Evolutionary conservation across 2,888 invertebrate species (phyloP).

Genomic region (Acleris literana): DNA sequence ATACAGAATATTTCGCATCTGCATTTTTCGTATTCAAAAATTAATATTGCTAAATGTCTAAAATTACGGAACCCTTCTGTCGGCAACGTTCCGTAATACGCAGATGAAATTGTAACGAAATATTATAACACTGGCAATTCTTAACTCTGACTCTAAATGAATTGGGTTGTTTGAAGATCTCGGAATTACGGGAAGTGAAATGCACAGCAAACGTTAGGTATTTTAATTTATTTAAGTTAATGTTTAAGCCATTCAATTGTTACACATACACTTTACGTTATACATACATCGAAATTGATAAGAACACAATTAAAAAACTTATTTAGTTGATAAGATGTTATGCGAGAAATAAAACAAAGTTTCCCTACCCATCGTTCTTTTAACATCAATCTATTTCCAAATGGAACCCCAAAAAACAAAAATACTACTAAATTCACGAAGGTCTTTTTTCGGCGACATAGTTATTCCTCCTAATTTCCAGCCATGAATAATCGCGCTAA

Average conservation of each 20-base stretch:
- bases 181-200: slow-evolving; percentile 3
- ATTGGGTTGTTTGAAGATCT: slow-evolving; percentile 28
- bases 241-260: too few species aligned
- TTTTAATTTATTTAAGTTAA: too few species aligned
- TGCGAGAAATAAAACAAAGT: too few species aligned
- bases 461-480: slow-evolving; percentile 63
- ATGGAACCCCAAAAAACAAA: slow-evolving; percentile 4
- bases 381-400: background rate
- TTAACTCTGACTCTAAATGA: slow-evolving; percentile 27
- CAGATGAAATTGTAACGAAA: slow-evolving; percentile 35
- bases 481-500: slow-evolving; percentile 76
- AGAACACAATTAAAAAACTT: too few species aligned
- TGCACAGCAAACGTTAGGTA: too few species aligned
- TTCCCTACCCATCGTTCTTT: background rate
- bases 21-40: slow-evolving; percentile 16
- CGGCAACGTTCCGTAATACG: slow-evolving; percentile 23
- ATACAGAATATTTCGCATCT: background rate
- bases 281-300: too few species aligned
- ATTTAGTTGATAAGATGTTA: too few species aligned
- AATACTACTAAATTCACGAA: slow-evolving; percentile 20
- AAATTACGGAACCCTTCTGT: slow-evolving; percentile 31
- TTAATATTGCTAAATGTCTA: slow-evolving; percentile 22
- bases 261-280: too few species aligned
- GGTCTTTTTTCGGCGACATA: slow-evolving; percentile 28
- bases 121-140: slow-evolving; percentile 34